A percentile compares a stretch with the other conserved stretches of the same genome.
These are phyloP conservation scores for Bucco capensis DNA, from an alignment of 2,113 vertebrate genomes.

Conservation along the genomic window DNA sequence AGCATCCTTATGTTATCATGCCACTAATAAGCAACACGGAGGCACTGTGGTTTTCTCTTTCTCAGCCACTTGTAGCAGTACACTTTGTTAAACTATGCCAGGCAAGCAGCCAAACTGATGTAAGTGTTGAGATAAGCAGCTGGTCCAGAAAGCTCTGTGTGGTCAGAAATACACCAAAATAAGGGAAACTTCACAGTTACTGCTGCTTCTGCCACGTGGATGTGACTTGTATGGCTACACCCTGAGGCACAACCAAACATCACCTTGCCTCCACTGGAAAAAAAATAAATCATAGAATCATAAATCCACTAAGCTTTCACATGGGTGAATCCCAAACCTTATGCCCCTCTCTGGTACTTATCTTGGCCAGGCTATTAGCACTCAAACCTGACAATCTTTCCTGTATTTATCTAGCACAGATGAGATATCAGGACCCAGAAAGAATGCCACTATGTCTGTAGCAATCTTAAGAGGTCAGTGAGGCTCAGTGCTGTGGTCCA, in stretches of 20 bases:
- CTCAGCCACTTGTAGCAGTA: background rate
- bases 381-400: background rate
- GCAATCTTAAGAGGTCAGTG: rapidly evolving
- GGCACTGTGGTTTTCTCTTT: background rate
- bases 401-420: background rate
- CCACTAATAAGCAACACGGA: background rate
- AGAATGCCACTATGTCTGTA: background rate
- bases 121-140: no score
- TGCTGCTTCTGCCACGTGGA: background rate
- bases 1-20: background rate
- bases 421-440: background rate
- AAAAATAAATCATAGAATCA: background rate
- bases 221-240: background rate
- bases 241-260: background rate
- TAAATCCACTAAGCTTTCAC: no score
- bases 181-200: background rate
- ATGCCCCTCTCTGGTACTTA: background rate
- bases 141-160: background rate
- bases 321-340: background rate
- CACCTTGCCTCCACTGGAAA: background rate
- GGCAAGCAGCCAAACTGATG: background rate
- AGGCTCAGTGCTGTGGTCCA: background rate
- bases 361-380: background rate
- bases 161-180: background rate
- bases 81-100: background rate